Base-by-base conservation (phyloP, 2,888 invertebrate genomes). In the Hyalella azteca region DNA sequence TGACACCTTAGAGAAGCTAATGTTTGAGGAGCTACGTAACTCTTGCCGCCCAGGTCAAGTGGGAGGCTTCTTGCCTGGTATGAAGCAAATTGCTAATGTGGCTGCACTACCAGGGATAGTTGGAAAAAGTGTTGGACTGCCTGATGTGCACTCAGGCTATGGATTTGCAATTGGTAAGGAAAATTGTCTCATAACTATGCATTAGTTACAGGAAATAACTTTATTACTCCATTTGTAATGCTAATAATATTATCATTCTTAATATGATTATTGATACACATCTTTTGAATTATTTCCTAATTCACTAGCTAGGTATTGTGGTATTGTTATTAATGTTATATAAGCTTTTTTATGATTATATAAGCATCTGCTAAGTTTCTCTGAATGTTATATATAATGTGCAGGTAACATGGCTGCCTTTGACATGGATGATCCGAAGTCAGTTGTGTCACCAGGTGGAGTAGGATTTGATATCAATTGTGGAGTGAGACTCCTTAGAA, bases 381-480 rank as follows among this genome's bases (percentile, higher is more conserved):
- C 19, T 5, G n/a, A n/a, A n/a, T n/a, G n/a, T n/a, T n/a, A n/a
- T n/a, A n/a, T n/a, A n/a, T n/a, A 22, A 2, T 76, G 79, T 83
- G 81, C 86, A 93, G 94, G 98, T 78, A 99, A 99, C 88, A 98
- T 99, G 95, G 99, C 99, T 83, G 99, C 99, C 4, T 99, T 99
- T 90, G 98, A 99, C 89, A 93, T 95, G 89, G 90, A 92, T 49
- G 41, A 85, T 50, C 85, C 85, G 1, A 78, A 82, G 84, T 94
- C 98, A 7, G 94, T 99, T 84, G 97, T 97, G 3, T 97, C 97
- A 7, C 99, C 99, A 26, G 97, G 98, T 78, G 99, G 98, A 80
- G 99, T 99, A 26, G 99, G 98, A 9, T 99, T 99, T 89, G 98
- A 99, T 89, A 99, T 99, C 49, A 99, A 99, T 88, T 99, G 98